phyloP scores from a whole-genome alignment of 2,113 vertebrate species.

The Hippotragus niger region DNA sequence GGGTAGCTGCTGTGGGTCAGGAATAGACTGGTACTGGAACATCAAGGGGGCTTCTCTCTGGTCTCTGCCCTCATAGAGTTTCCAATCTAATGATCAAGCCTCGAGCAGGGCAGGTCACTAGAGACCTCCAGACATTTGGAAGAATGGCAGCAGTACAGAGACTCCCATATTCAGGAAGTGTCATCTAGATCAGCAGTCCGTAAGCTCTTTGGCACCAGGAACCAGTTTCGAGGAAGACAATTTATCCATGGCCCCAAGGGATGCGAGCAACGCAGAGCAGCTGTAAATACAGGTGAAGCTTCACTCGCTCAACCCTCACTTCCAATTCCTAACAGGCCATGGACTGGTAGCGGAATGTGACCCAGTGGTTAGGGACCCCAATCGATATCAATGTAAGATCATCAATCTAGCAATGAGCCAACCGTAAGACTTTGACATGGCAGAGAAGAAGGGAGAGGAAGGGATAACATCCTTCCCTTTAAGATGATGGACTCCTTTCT shows the following conservation, averaged over 20 bases:
- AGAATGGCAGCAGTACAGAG: background rate
- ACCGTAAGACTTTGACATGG: background rate
- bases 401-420: background rate
- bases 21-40: background rate
- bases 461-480: background rate
- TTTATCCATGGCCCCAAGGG: background rate
- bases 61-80: background rate
- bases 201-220: background rate
- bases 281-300: background rate
- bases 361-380: background rate
- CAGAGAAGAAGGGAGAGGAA: background rate
- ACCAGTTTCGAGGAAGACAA: background rate
- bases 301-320: rapidly evolving
- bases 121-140: background rate
- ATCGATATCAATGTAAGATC: background rate
- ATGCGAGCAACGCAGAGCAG: background rate
- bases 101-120: background rate
- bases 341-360: background rate
- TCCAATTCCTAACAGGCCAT: background rate
- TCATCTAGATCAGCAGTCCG: background rate
- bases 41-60: background rate
- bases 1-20: background rate
- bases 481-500: background rate
- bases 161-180: background rate
- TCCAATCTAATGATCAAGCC: background rate